Conservation (phyloP, 2,888 invertebrate genomes). For the Uloborus plumipes region DNA sequence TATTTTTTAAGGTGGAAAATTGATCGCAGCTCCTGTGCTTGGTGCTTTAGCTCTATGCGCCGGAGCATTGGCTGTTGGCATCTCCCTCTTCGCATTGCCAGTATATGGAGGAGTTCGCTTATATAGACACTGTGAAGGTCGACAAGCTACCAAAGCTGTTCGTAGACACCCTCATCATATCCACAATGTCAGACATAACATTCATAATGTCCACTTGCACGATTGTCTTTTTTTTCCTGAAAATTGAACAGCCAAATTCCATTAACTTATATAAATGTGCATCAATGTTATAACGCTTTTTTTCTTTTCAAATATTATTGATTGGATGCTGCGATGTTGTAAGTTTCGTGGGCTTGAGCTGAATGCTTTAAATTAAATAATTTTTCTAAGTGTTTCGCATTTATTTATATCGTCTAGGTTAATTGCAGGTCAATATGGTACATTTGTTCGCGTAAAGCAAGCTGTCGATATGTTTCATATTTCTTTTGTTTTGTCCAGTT, state of each 20-base stretch:
- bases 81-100: slow-evolving; percentile 70
- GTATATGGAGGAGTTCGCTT: slow-evolving; percentile 68
- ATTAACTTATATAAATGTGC: not conserved
- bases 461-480: no score
- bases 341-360: no score
- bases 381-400: no score
- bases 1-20: slow-evolving; percentile 68
- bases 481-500: no score
- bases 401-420: no score
- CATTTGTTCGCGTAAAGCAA: no score
- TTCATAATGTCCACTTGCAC: slow-evolving; percentile 31
- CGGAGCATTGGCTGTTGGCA: slow-evolving; percentile 69
- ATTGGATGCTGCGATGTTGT: no score
- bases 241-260: not conserved
- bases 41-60: slow-evolving; percentile 70
- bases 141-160: slow-evolving; percentile 27
- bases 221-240: slow-evolving; percentile 15
- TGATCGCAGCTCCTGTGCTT: slow-evolving; percentile 49
- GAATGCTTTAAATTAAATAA: no score
- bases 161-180: slow-evolving; percentile 16
- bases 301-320: no score
- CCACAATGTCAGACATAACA: slow-evolving; percentile 12
- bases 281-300: no score
- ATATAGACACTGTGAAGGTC: slow-evolving; percentile 63
- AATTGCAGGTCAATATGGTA: no score